Percentiles rank a stretch among this genome's conserved stretches.
phyloP scores from a whole-genome alignment of 1,140 invertebrate genomes.

The Leptestheria dahalacensis region DNA sequence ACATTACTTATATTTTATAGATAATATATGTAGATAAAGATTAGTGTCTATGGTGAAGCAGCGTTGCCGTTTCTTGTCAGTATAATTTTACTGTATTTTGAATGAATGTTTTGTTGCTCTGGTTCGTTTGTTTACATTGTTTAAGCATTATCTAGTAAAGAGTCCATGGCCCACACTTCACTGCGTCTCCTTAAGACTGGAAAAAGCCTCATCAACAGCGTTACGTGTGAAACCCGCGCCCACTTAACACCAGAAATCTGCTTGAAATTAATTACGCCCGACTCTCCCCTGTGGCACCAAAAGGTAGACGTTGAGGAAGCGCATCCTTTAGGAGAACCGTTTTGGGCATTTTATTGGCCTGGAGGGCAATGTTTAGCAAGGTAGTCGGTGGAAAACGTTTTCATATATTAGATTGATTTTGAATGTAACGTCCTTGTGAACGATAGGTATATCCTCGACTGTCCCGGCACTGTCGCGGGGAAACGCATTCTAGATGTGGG shows the following conservation, averaged over 20 bases:
- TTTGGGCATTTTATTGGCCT: conserved; percentile 44
- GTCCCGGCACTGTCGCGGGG: conserved; percentile 22
- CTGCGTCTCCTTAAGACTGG: no score
- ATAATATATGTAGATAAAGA: no score
- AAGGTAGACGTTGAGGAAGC: conserved; percentile 19
- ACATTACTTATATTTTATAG: no score
- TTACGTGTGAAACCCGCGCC: neutral
- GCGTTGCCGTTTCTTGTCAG: no score
- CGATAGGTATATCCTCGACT: conserved; percentile 35
- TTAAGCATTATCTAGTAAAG: no score
- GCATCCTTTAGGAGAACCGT: conserved; percentile 31
- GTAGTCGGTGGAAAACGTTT: no score
- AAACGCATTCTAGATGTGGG: conserved; percentile 29
- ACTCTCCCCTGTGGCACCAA: conserved; percentile 33
- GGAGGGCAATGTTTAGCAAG: conserved; percentile 38
- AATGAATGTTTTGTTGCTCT: no score
- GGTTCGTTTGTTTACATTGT: neutral
- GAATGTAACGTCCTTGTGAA: neutral
- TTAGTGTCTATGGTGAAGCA: no score
- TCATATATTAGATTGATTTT: no score
- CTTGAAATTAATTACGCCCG: conserved; percentile 35
- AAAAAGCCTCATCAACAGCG: neutral
- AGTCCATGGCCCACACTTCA: no score
- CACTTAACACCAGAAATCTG: conserved; percentile 39
- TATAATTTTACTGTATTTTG: no score